Base-by-base conservation (phyloP, 2,797 vertebrate genomes). In the Melopsittacus undulatus region DNA sequence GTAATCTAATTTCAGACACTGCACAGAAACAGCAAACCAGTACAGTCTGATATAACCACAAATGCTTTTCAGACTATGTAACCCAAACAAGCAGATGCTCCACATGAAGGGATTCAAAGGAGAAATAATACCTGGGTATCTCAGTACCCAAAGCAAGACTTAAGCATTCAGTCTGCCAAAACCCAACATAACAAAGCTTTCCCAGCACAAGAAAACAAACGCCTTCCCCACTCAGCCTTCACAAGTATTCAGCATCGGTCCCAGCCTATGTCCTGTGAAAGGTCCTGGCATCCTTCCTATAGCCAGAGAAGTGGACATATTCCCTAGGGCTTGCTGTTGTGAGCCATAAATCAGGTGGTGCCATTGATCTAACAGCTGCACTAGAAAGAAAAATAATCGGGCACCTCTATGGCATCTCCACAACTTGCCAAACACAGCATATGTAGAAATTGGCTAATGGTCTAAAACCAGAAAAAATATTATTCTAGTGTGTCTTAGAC, bases 401-500 rank as follows among this genome's bases (percentile, higher is more conserved):
- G 69, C n/a, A 83, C 56, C 61, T 67, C 32, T 67, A 9, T 63
- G 68, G 74, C 23, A 61, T 70, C 63, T 73, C 69, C 42, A 45
- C 62, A 93, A 48, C 29, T 74, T 38, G 56, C 64, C 81, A 94
- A 91, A 63, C 24, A 77, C 36, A 90, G 14, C 89, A 30, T 92
- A 92, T 82, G 72, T 68, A 83, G 95, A 91, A 96, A 90, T 83
- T 94, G 88, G 87, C 83, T 86, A 89, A 61, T 82, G 64, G 42
- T 89, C 67, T 88, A 70, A 92, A 96, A 21, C 52, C 42, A 91
- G 78, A 81, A 89, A 89, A 96, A 96, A 92, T 75, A 94, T 92
- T 93, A 87, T 93, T 62, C 67, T 24, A 73, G n/a, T 43, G 59
- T 34, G 75, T 90, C 56, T 94, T 89, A 51, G 24, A 89, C 19